These are phyloP conservation scores for Antennarius maculatus DNA, from an alignment of 2,797 vertebrate genomes.

Conservation along the genomic window DNA sequence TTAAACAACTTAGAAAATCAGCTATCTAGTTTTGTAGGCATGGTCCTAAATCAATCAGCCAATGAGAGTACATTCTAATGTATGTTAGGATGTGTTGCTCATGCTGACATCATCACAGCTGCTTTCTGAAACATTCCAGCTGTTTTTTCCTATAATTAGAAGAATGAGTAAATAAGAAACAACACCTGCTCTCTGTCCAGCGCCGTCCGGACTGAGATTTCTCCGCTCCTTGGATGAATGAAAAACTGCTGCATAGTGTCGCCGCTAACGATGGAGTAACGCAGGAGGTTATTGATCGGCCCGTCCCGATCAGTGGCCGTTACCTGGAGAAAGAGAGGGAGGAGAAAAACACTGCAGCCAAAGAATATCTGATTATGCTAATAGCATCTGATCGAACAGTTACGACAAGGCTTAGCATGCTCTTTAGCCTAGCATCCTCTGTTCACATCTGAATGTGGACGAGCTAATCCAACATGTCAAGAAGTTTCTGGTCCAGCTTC, in stretches of 20 bases:
- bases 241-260: constrained; percentile 88
- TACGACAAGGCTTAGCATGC: background rate
- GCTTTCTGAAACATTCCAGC: too few species aligned
- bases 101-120: too few species aligned
- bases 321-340: constrained; percentile 76
- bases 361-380: background rate
- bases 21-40: too few species aligned
- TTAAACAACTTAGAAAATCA: too few species aligned
- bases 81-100: too few species aligned
- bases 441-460: background rate
- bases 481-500: background rate
- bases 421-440: background rate
- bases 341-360: too few species aligned
- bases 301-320: constrained; percentile 90
- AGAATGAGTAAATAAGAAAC: background rate
- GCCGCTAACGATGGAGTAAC: constrained; percentile 89
- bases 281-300: constrained; percentile 88
- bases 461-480: too few species aligned
- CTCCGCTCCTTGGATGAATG: constrained; percentile 87
- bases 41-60: too few species aligned
- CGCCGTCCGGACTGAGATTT: constrained; percentile 83
- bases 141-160: too few species aligned
- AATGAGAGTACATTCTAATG: too few species aligned
- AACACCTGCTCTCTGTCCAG: constrained; percentile 95
- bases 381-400: background rate